Evolutionary conservation across 2,888 invertebrate genomes (phyloP).

Genomic region (Lepeophtheirus nordmannii): DNA sequence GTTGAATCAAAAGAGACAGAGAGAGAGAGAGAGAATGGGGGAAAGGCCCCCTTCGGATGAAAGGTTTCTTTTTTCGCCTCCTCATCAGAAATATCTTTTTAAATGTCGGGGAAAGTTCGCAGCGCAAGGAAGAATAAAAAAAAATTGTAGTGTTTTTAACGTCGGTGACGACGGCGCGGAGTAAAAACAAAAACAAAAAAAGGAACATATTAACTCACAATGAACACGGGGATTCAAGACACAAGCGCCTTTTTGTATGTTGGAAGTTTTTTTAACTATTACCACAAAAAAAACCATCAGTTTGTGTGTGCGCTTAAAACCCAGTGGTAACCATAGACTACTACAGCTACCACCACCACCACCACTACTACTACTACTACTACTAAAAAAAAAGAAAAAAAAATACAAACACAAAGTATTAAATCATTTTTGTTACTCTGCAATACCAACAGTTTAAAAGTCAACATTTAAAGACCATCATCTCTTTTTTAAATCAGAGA

Average conservation of each 20-base stretch:
- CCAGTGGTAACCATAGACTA: too few relatives aligned
- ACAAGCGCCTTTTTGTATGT: too few relatives aligned
- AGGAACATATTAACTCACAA: too few relatives aligned
- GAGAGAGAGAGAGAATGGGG: background rate
- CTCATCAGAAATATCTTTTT: background rate
- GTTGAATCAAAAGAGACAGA: too few relatives aligned
- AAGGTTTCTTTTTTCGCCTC: too few relatives aligned
- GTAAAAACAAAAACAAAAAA: background rate
- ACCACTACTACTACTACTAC: background rate
- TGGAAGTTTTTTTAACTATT: too few relatives aligned
- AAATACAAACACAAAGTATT: background rate
- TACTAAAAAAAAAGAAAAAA: background rate
- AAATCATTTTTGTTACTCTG: constrained; percentile 4
- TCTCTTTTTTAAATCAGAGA: too few relatives aligned
- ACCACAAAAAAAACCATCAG: too few relatives aligned
- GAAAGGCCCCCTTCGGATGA: background rate
- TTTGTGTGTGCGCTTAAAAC: too few relatives aligned
- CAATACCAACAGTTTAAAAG: constrained; percentile 6
- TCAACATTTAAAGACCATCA: background rate
- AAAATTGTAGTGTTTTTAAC: background rate
- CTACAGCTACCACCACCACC: too few relatives aligned
- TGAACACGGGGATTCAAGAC: too few relatives aligned
- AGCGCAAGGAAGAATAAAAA: background rate
- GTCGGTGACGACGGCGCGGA: constrained; percentile 2
- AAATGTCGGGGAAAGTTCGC: constrained; percentile 5